Evolutionary conservation across 2,113 vertebrate species (phyloP).

Genomic region (mouse (Mus musculus)): GRCm39 chr11:15208001-15208500

Average conservation of each 20-base stretch:
- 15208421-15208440: not conserved
- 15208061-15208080: not conserved
- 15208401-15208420: not conserved
- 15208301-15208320: not conserved
- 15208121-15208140: rapidly evolving
- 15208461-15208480: not conserved
- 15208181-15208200: not conserved
- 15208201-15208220: not conserved
- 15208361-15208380: not conserved
- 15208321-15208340: not conserved
- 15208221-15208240: not conserved
- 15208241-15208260: not conserved
- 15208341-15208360: not conserved
- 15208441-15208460: not conserved
- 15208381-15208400: not conserved
- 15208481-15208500: not conserved
- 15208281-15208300: not conserved
- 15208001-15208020: no score
- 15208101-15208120: rapidly evolving
- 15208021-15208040: not conserved
- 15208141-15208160: rapidly evolving
- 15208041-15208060: not conserved
- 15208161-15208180: rapidly evolving
- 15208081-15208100: not conserved
- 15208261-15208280: not conserved